Base-by-base conservation (phyloP, 2,888 invertebrate species). In the Beris morrisii region DNA sequence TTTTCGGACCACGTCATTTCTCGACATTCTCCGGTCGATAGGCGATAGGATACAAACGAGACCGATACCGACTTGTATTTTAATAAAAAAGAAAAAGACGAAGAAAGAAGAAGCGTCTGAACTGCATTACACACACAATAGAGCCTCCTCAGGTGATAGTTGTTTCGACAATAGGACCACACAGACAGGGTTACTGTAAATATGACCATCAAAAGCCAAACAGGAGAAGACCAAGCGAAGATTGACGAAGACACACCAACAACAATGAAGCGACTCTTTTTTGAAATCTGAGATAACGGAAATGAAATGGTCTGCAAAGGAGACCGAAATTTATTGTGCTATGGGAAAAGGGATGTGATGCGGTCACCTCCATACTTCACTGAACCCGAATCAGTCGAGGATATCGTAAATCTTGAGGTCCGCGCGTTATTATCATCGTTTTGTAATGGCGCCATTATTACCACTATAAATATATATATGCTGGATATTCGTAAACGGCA, bases 101-200 rank as follows among this genome's bases (percentile, higher is more conserved):
- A 38, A 38, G 38, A 38, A 38, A 38, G 38, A 38, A 46, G 11
- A 46, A 59, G 61, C 7, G 52, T 56, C 56, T 56, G 52, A 50
- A 52, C 31, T 46, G 13, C 15, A 52, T 52, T 50, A 32, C 38
- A 38, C 43, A 22, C 5, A 61, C 61, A 61, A 61, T 61, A 61
- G 61, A 61, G 32, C 32, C 50, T 61, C 15, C 44, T 52, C 50
- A 65, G 59, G 64, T 58, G 64, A 68, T 64, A 55, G 66, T 46
- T 13, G 38, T 46, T 45, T 54, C 43, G 64, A 69, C 69, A 69
- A 69, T 61, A 69, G 69, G 69, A 69, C 69, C 69, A 65, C 69
- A 69, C 65, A 65, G 45, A 46, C 67, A 61, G 69, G 43, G 13
- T 52, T 22, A 65, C 57, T 44, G 57, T 65, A 64, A 64, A 59